Base-by-base conservation (phyloP, 2,888 invertebrate species). In the Hypsopygia costalis region DNA sequence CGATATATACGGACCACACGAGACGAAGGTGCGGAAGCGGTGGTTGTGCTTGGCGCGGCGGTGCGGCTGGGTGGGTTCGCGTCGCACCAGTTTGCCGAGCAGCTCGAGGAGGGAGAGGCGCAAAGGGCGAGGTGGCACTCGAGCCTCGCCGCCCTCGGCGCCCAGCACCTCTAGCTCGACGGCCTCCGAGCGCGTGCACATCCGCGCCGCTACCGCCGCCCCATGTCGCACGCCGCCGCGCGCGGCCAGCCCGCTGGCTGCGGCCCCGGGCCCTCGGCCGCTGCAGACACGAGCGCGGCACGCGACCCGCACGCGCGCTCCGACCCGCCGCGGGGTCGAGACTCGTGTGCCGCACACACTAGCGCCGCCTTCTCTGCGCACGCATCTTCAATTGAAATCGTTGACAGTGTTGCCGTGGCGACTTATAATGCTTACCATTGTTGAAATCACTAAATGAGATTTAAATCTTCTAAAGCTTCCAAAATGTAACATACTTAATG, bases 91-190 rank as follows among this genome's bases (percentile, higher is more conserved):
- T 74, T 92, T 92, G 58, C 91, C 91, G 55, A 92, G 86, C 62
- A 92, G 90, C 49, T 91, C 91, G 59, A 93, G 89, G 65, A 93
- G 88, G 51, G 93, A 93, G 70, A 92, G 91, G 58, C 93, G 90
- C 61, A 93, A 90, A 89, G 93, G 71, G 91, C 93, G 76, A 92
- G 92, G 74, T 91, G 93, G 51, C 91, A 91, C 55, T 91, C 94
- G 93, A 90, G 93, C 47, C 92, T 71, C 92, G 88, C 75, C 92
- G 91, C 93, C 94, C 91, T 93, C 94, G 43, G 93, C 94, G 54
- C 94, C 94, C 93, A 95, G 94, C 79, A 86, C 74, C 94, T 94
- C 90, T 93, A 92, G 89, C 93, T 94, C 90, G 90, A 93, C 86
- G 89, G 93, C 93, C 71, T 94, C 94, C 20, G 93, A 93, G 62